Conservation (phyloP, 2,113 vertebrate genomes). For the Heloderma charlesbogerti region DNA sequence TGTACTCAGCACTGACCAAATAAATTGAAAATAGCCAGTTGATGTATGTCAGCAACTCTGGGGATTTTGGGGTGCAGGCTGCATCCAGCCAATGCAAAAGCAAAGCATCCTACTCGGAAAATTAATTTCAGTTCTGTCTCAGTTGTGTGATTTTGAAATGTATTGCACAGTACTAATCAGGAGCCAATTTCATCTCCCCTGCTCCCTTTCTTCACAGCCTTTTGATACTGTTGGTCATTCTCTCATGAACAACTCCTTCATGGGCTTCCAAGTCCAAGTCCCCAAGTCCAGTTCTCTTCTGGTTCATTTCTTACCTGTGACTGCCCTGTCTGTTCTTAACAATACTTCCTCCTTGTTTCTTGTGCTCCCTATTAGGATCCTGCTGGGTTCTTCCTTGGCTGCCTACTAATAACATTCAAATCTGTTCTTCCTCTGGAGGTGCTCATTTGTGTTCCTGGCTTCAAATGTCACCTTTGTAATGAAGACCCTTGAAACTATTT, state of each 20-base stretch:
- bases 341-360: not conserved
- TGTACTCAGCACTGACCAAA: too few species aligned
- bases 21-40: not conserved
- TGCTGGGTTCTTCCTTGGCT: not conserved
- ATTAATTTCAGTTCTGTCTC: not conserved
- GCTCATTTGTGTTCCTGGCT: not conserved
- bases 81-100: not conserved
- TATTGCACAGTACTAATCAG: conserved; percentile 20
- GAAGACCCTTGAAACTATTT: not conserved
- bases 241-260: not conserved
- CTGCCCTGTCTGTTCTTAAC: not conserved
- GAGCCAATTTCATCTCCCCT: not conserved
- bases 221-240: not conserved
- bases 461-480: not conserved
- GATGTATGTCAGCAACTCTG: not conserved
- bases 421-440: not conserved
- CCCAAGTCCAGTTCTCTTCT: not conserved
- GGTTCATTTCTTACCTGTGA: not conserved
- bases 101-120: not conserved
- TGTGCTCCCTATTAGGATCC: not conserved
- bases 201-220: not conserved
- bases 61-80: not conserved
- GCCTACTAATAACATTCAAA: not conserved
- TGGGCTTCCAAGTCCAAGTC: not conserved
- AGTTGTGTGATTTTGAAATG: not conserved